A percentile compares a stretch with the other conserved stretches of the same genome.
These are phyloP conservation scores for Hyposmocoma kahamanoa DNA, from an alignment of 1,140 invertebrate species.

Conservation along the genomic window DNA sequence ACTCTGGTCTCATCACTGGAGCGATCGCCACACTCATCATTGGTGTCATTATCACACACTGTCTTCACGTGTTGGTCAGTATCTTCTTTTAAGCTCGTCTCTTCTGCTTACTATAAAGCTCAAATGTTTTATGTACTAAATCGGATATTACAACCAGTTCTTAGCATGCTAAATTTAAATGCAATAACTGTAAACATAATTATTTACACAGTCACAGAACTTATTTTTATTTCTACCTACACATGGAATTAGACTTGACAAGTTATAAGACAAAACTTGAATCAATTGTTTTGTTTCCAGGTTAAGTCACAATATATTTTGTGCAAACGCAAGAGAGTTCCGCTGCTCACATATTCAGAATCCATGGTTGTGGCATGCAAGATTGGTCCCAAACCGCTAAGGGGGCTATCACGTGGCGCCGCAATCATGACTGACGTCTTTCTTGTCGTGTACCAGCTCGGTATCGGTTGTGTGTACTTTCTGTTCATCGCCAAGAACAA, in stretches of 20 bases:
- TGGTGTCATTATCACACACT: slow-evolving; percentile 78
- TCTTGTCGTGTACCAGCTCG: slow-evolving; percentile 89
- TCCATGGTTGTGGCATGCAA: slow-evolving; percentile 78
- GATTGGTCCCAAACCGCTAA: slow-evolving; percentile 74
- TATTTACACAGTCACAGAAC: too few relatives aligned
- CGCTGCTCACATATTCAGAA: slow-evolving; percentile 78
- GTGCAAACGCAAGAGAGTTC: slow-evolving; percentile 73
- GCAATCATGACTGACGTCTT: slow-evolving; percentile 78
- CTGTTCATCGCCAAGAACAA: slow-evolving; percentile 88
- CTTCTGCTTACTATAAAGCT: too few relatives aligned
- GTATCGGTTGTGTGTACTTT: slow-evolving; percentile 93
- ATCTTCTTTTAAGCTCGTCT: too few relatives aligned
- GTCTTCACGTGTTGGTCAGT: slow-evolving; percentile 79
- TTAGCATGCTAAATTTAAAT: too few relatives aligned
- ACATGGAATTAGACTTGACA: too few relatives aligned
- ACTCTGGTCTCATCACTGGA: slow-evolving; percentile 80
- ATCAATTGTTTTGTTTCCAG: slow-evolving; percentile 24
- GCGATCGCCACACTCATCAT: slow-evolving; percentile 75
- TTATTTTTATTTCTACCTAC: too few relatives aligned
- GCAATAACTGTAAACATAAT: too few relatives aligned
- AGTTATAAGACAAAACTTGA: too few relatives aligned
- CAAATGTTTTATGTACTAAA: too few relatives aligned
- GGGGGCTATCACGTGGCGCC: slow-evolving; percentile 73
- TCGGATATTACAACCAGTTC: too few relatives aligned
- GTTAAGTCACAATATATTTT: slow-evolving; percentile 72